phyloP scores from a whole-genome alignment of 1,140 invertebrate genomes.

The Pachypeltis micranthus region DNA sequence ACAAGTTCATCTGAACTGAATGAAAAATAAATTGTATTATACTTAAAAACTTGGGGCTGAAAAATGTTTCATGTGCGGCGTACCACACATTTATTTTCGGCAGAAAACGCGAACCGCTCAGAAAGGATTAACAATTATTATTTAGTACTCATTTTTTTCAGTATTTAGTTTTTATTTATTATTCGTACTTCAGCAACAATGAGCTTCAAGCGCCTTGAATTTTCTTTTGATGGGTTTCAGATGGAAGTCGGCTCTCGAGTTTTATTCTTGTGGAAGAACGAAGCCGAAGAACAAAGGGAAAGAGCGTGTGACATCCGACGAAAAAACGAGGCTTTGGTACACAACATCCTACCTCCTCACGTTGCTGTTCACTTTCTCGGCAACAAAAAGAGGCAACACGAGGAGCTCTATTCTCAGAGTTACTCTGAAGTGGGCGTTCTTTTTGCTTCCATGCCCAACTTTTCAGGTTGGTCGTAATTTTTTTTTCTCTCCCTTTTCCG shows the following conservation, averaged over 20 bases:
- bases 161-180: neutral
- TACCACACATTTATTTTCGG: no score
- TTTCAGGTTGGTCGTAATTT: no score
- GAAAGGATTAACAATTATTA: no score
- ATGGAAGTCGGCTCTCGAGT: conserved; percentile 65
- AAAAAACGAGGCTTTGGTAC: conserved; percentile 78
- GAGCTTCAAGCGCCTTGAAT: neutral
- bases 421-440: conserved; percentile 84
- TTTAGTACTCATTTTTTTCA: neutral
- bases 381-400: conserved; percentile 59
- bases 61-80: no score
- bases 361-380: conserved; percentile 85
- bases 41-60: no score
- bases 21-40: no score
- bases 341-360: conserved; percentile 76
- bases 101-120: no score
- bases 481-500: no score
- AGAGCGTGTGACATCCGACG: conserved; percentile 72
- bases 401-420: conserved; percentile 86
- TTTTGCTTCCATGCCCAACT: conserved; percentile 92
- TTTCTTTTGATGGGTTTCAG: conserved; percentile 35
- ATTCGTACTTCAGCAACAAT: no score
- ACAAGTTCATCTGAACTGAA: no score
- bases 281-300: conserved; percentile 69
- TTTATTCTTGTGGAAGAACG: conserved; percentile 58